phyloP scores from a whole-genome alignment of 1,140 invertebrate genomes.

The Trypoxylus dichotomus region DNA sequence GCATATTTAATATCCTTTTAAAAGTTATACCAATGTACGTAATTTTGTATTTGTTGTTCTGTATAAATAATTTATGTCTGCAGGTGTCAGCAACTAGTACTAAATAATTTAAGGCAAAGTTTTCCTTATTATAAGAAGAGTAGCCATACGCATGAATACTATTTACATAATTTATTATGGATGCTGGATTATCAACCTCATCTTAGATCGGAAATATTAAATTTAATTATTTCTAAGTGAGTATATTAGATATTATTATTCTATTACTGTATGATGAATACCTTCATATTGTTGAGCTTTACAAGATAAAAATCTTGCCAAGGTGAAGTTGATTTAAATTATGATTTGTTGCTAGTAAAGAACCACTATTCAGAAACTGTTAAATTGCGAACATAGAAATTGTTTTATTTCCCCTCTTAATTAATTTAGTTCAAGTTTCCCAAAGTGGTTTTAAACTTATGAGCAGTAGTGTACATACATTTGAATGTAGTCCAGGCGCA shows the following conservation, averaged over 20 bases:
- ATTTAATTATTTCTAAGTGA: slow-evolving; percentile 70
- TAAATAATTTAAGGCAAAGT: slow-evolving; percentile 56
- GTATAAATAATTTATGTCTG: slow-evolving; percentile 35
- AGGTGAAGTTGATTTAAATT: too few species aligned
- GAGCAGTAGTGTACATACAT: too few species aligned
- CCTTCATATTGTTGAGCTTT: too few species aligned
- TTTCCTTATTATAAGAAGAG: slow-evolving; percentile 69
- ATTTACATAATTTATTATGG: slow-evolving; percentile 66
- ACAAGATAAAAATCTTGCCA: too few species aligned
- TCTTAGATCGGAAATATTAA: slow-evolving; percentile 61
- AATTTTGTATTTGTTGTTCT: neutral
- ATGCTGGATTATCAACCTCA: slow-evolving; percentile 66
- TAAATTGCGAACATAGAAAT: too few species aligned
- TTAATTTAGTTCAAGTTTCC: too few species aligned
- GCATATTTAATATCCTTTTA: slow-evolving; percentile 58
- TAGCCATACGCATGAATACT: slow-evolving; percentile 61
- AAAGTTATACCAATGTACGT: slow-evolving; percentile 67
- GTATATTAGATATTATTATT: slow-evolving; percentile 34
- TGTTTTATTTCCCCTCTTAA: too few species aligned
- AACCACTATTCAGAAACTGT: too few species aligned
- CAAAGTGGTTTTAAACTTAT: too few species aligned
- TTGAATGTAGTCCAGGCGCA: too few species aligned
- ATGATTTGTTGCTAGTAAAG: too few species aligned
- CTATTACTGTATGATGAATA: too few species aligned
- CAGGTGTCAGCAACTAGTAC: slow-evolving; percentile 60